phyloP scores from a whole-genome alignment of 2,797 vertebrate species.

The Myotis daubentonii region DNA sequence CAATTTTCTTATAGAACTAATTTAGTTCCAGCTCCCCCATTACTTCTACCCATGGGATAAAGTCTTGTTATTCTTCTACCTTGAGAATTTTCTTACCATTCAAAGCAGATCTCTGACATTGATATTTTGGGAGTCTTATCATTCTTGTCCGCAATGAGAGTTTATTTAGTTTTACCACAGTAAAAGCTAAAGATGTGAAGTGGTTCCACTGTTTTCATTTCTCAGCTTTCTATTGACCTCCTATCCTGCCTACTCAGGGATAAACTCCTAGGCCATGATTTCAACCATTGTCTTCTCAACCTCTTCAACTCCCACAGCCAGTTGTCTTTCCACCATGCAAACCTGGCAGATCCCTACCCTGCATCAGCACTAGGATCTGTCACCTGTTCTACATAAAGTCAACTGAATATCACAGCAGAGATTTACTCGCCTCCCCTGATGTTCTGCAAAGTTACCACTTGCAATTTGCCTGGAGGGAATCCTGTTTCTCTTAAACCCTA shows the following conservation, averaged over 20 bases:
- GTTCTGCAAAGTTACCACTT: neutral
- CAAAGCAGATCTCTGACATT: conserved; percentile 17
- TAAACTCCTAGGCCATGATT: neutral
- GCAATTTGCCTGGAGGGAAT: neutral
- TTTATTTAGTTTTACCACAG: neutral
- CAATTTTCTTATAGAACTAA: conserved; percentile 29
- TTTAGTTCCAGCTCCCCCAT: neutral
- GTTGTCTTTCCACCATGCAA: neutral
- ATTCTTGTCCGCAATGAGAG: neutral
- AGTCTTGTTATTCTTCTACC: conserved; percentile 33
- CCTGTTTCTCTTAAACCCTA: neutral
- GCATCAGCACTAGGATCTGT: neutral
- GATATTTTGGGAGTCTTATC: neutral
- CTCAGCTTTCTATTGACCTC: neutral
- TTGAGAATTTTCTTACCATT: conserved; percentile 44
- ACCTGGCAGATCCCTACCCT: neutral
- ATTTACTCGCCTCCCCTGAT: neutral
- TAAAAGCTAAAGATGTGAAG: neutral
- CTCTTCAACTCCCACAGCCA: neutral
- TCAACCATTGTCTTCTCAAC: neutral
- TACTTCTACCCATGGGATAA: neutral
- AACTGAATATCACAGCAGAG: neutral
- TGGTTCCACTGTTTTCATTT: neutral
- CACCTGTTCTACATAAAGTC: neutral
- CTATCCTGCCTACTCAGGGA: neutral